Percentiles rank a stretch among this genome's conserved stretches.
Evolutionary conservation across 2,113 vertebrate species (phyloP).

Genomic region (Lathamus discolor): DNA sequence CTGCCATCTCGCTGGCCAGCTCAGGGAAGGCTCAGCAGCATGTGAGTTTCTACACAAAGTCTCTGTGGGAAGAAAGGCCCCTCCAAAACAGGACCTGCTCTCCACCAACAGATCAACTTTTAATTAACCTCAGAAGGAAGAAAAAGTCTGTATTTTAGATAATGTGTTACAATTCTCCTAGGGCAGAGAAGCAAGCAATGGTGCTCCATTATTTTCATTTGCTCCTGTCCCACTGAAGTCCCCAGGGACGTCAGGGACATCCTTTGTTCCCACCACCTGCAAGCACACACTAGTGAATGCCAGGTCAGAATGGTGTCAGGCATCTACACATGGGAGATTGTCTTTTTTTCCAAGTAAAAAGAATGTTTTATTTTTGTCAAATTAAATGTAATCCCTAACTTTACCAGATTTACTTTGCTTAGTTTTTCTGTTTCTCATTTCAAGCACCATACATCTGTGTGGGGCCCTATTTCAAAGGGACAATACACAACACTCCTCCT

Average conservation of each 20-base stretch:
- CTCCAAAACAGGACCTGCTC: background rate
- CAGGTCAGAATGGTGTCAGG: background rate
- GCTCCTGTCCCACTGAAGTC: background rate
- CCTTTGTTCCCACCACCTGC: background rate
- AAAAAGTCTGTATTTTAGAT: background rate
- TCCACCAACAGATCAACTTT: background rate
- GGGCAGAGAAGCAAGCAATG: background rate
- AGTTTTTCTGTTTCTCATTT: background rate
- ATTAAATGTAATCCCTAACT: background rate
- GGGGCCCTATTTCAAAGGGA: background rate
- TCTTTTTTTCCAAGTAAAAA: background rate
- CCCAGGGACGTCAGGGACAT: background rate
- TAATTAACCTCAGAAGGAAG: background rate
- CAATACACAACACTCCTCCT: background rate
- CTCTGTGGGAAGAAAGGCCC: background rate
- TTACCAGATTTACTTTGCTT: background rate
- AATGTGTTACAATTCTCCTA: background rate
- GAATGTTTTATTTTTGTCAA: background rate
- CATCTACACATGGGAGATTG: background rate
- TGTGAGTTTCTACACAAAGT: fast-evolving
- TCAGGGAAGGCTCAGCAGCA: background rate
- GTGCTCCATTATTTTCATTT: background rate
- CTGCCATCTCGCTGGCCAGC: background rate
- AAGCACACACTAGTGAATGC: background rate
- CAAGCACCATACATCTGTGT: background rate